Conservation (phyloP, 1,140 invertebrate species). For the Drosophila parabipectinata region DNA sequence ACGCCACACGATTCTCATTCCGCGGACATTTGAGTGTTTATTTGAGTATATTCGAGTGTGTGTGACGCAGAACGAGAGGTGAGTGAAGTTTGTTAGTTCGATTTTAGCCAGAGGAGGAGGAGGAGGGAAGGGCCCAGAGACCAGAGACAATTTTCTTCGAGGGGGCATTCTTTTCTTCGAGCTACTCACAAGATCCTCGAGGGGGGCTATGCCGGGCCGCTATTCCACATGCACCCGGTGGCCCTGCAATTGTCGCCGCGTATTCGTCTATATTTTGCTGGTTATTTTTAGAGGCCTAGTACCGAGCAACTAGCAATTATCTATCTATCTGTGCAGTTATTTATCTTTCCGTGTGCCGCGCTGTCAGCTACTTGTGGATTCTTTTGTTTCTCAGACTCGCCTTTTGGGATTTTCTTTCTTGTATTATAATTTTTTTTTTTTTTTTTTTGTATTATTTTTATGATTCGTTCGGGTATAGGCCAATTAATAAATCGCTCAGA, state of each 20-base stretch:
- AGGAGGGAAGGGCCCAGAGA: neutral
- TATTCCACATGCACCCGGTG: conserved; percentile 20
- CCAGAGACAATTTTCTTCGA: neutral
- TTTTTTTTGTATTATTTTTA: too few species aligned
- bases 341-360: conserved; percentile 49
- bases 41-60: conserved; percentile 17
- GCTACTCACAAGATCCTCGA: conserved; percentile 48
- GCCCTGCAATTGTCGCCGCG: conserved; percentile 47
- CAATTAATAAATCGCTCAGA: conserved; percentile 44
- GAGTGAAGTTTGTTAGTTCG: conserved; percentile 51
- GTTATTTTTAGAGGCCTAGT: conserved; percentile 45
- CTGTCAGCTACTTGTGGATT: conserved; percentile 73
- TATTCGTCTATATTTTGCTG: conserved; percentile 6
- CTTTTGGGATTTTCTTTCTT: neutral
- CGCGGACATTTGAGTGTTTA: conserved; percentile 4
- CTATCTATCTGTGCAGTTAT: conserved; percentile 32
- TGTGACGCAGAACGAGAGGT: conserved; percentile 38
- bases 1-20: conserved; percentile 27
- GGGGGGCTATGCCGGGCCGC: conserved; percentile 6
- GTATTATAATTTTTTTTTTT: neutral
- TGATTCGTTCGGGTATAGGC: conserved; percentile 27
- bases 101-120: conserved; percentile 23
- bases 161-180: neutral
- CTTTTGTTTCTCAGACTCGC: conserved; percentile 31
- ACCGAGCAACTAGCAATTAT: conserved; percentile 44